Percentiles rank a stretch among this genome's conserved stretches.
phyloP scores from a whole-genome alignment of 2,888 invertebrate genomes.

The Acheta domesticus region DNA sequence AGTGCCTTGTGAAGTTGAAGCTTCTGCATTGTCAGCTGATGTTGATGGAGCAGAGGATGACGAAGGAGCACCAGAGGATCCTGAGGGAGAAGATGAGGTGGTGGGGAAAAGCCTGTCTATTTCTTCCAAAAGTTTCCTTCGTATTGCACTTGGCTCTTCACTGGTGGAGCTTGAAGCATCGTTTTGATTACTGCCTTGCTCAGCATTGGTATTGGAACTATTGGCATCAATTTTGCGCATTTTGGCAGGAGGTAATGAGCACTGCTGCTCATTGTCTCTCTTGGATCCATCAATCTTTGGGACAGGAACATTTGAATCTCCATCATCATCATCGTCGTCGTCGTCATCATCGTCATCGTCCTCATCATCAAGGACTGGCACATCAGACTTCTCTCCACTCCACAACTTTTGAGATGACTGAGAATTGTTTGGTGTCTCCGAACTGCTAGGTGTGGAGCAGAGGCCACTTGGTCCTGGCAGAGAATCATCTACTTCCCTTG shows the following conservation, averaged over 20 bases:
- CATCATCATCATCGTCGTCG: neutral
- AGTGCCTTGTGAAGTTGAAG: neutral
- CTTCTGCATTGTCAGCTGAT: neutral
- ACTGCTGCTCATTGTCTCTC: constrained; percentile 7
- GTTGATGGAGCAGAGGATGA: neutral
- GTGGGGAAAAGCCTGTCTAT: neutral
- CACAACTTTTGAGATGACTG: neutral
- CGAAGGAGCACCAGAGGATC: neutral
- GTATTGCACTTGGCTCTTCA: neutral
- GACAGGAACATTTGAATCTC: neutral
- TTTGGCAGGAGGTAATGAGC: neutral
- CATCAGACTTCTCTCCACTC: neutral
- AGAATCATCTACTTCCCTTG: neutral
- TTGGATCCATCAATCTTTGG: neutral
- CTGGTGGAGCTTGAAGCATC: neutral
- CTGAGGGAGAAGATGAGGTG: neutral
- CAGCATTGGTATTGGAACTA: neutral
- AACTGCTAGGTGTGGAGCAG: neutral
- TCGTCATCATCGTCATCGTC: neutral
- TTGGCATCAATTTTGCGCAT: neutral
- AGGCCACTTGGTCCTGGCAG: neutral
- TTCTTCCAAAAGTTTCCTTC: neutral
- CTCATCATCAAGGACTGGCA: neutral
- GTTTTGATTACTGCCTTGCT: neutral
- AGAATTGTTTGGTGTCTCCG: neutral